Percentiles rank a stretch among this genome's conserved stretches.
These are phyloP conservation scores for Panthera leo DNA, from an alignment of 2,113 vertebrate genomes.

Conservation along the genomic window DNA sequence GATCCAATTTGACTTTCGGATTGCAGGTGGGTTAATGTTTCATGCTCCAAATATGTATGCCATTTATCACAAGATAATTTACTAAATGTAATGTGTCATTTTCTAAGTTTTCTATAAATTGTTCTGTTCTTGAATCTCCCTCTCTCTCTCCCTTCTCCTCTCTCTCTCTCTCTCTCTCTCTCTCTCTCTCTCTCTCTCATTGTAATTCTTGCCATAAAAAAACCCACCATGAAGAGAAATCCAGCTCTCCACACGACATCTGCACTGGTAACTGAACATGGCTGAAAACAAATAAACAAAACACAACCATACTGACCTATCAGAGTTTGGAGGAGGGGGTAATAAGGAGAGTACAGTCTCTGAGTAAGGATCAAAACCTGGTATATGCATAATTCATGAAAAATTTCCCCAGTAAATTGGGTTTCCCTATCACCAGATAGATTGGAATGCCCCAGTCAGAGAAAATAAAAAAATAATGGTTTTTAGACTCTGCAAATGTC, in stretches of 20 bases:
- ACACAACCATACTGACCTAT: background rate
- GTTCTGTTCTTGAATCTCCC: background rate
- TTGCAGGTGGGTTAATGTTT: background rate
- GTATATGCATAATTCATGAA: background rate
- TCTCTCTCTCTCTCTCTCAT: background rate
- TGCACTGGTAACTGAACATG: background rate
- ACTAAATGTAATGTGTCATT: background rate
- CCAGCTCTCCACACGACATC: background rate
- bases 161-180: no score
- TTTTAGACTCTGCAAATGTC: background rate
- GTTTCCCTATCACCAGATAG: background rate
- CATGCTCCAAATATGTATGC: background rate
- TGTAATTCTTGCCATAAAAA: background rate
- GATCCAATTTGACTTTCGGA: background rate
- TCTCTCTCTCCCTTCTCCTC: background rate
- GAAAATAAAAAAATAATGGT: background rate
- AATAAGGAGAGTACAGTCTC: background rate
- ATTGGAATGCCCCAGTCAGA: background rate
- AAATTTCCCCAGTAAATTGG: background rate
- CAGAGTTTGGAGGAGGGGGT: background rate
- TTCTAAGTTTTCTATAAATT: background rate
- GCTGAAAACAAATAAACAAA: background rate
- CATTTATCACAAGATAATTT: constrained; percentile 22
- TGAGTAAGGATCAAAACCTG: background rate
- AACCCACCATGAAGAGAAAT: background rate